Conservation (phyloP, 2,113 vertebrate genomes). For the Oceanites oceanicus region DNA sequence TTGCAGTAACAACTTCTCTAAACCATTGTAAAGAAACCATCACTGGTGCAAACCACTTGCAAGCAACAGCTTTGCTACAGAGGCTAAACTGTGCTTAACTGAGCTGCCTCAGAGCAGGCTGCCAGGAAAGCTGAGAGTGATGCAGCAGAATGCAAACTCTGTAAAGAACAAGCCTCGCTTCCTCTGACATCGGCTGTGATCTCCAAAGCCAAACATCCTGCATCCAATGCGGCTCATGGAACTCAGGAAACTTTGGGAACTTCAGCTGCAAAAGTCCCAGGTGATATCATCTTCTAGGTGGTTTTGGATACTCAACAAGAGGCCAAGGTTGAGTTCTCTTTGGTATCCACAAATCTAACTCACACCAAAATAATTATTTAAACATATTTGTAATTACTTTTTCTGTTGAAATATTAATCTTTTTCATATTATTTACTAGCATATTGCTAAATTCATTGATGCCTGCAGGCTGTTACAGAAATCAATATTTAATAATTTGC, state of each 20-base stretch:
- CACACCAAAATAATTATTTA: not conserved
- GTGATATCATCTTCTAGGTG: not conserved
- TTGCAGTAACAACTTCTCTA: not conserved
- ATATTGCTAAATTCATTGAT: slow-evolving; percentile 24
- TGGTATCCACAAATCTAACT: not conserved
- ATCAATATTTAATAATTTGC: slow-evolving; percentile 55
- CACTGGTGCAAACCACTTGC: not conserved
- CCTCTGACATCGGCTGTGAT: not conserved
- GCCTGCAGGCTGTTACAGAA: not conserved
- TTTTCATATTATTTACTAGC: slow-evolving; percentile 18
- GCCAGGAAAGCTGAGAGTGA: not conserved
- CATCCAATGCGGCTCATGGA: rapidly evolving
- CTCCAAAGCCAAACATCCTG: not conserved
- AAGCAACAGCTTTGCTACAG: not conserved
- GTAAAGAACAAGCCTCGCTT: not conserved
- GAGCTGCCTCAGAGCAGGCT: not conserved
- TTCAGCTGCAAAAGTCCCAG: not conserved
- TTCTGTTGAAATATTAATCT: slow-evolving; percentile 14
- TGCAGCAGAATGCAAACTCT: not conserved
- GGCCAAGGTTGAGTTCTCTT: not conserved
- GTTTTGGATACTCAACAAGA: not conserved
- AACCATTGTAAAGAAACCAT: not conserved
- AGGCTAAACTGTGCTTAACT: not conserved
- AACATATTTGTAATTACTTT: not conserved
- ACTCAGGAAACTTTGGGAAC: not conserved